Percentiles rank a stretch among this genome's conserved stretches.
These are phyloP conservation scores for Strigamia maritima DNA, from an alignment of 2,888 invertebrate genomes.

Conservation along the genomic window DNA sequence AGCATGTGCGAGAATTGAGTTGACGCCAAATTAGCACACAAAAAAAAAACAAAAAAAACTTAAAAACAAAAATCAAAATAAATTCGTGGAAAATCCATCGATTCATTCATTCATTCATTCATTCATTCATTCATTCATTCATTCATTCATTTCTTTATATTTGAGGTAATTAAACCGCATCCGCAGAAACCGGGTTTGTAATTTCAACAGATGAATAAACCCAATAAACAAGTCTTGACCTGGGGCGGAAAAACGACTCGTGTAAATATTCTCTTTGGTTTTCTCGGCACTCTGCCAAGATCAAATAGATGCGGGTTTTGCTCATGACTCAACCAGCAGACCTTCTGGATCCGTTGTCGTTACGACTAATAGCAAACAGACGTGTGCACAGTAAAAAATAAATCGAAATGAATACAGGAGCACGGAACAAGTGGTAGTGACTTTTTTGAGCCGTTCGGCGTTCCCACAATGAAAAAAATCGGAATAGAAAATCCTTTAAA, in stretches of 20 bases:
- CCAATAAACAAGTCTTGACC: not conserved
- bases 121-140: too few species aligned
- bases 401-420: not conserved
- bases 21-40: too few species aligned
- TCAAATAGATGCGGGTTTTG: not conserved
- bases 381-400: not conserved
- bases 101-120: too few species aligned
- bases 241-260: not conserved
- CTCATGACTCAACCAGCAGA: not conserved
- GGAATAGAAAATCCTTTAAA: not conserved
- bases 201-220: not conserved
- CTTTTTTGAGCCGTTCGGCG: not conserved
- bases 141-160: too few species aligned
- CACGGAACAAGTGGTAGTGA: not conserved
- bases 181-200: not conserved
- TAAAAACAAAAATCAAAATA: not conserved
- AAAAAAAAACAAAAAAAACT: not conserved
- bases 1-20: too few species aligned
- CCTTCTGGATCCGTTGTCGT: not conserved
- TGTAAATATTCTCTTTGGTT: not conserved
- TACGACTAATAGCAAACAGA: not conserved
- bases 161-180: not conserved
- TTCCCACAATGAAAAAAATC: not conserved
- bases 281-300: not conserved
- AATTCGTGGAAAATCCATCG: not conserved